These are phyloP conservation scores for Protodeltote pygarga DNA, from an alignment of 2,888 invertebrate genomes.

Conservation along the genomic window DNA sequence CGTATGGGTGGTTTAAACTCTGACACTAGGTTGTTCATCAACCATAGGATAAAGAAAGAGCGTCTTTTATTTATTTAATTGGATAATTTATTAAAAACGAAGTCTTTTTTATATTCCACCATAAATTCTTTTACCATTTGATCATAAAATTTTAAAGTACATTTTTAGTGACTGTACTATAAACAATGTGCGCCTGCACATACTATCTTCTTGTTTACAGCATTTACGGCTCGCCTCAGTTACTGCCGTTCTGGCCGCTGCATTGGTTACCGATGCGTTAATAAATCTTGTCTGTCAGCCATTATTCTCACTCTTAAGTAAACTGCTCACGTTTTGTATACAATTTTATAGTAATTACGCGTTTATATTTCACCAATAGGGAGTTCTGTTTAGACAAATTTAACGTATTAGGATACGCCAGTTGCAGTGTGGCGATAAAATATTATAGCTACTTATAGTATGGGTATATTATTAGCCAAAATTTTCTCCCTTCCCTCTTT, in stretches of 20 bases:
- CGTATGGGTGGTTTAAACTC: too few species aligned
- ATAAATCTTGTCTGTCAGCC: constrained; percentile 57
- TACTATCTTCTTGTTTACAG: constrained; percentile 57
- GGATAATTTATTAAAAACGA: constrained; percentile 4
- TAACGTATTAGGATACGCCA: constrained; percentile 6
- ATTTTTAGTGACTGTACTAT: constrained; percentile 35
- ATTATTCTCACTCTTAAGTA: constrained; percentile 44
- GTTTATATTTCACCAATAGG: constrained; percentile 32
- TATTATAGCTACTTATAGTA: too few species aligned
- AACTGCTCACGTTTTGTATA: constrained; percentile 47
- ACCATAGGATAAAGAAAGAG: too few species aligned
- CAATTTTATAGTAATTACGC: constrained; percentile 27
- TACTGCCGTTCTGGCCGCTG: constrained; percentile 58
- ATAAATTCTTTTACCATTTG: constrained; percentile 9
- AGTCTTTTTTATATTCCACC: constrained; percentile 4
- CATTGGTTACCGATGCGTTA: constrained; percentile 58
- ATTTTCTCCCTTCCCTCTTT: too few species aligned
- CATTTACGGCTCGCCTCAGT: too few species aligned
- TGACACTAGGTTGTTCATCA: too few species aligned
- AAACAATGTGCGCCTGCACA: constrained; percentile 41
- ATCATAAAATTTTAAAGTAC: constrained; percentile 31
- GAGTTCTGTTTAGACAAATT: constrained; percentile 8
- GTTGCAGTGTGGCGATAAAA: too few species aligned
- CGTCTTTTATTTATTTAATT: too few species aligned
- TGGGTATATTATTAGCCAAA: too few species aligned